Base-by-base conservation (phyloP, 2,797 vertebrate species). In the Poeciliopsis turneri region DNA sequence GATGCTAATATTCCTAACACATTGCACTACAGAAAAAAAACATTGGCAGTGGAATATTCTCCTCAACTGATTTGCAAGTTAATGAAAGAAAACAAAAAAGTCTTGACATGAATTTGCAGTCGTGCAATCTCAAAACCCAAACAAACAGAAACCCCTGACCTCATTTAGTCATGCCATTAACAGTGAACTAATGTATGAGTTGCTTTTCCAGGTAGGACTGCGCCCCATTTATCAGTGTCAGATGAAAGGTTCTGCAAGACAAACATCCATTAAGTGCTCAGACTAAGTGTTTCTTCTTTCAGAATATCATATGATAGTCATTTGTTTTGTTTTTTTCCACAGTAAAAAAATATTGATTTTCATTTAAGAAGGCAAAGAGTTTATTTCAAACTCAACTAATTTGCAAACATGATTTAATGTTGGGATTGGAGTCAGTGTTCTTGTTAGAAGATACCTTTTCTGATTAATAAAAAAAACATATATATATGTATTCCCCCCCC, bases 211-310 rank as follows among this genome's bases (percentile, higher is more conserved):
- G 93, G 91, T 90, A 89, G 80, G 84, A 84, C 82, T 78, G 78
- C 36, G 79, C 78, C 92, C 94, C 94, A 41, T 96, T 93, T 84
- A 78, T 96, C 95, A 95, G 85, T 83, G 94, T 95, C 93, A 94
- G 83, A 90, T 82, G 90, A 88, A 83, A 91, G 86, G 82, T 84
- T 90, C 85, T 76, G 83, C 78, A 78, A 86, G 89, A 86, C 86
- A 86, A 90, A 87, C 87, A 87, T 82, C 92, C 91, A 94, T 93
- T 94, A 94, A 84, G 88, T 82, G 78, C 84, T 85, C 86, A 70
- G 82, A 84, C 90, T 92, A 94, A 93, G 90, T 92, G 92, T 93
- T 92, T 90, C 83, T 87, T 92, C 85, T 92, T 89, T 89, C 83
- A 18, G 87, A 92, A 93, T 90, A 93, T 91, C 90, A 90, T 88